Conservation (phyloP, 2,113 vertebrate genomes). For the Pipra filicauda region DNA sequence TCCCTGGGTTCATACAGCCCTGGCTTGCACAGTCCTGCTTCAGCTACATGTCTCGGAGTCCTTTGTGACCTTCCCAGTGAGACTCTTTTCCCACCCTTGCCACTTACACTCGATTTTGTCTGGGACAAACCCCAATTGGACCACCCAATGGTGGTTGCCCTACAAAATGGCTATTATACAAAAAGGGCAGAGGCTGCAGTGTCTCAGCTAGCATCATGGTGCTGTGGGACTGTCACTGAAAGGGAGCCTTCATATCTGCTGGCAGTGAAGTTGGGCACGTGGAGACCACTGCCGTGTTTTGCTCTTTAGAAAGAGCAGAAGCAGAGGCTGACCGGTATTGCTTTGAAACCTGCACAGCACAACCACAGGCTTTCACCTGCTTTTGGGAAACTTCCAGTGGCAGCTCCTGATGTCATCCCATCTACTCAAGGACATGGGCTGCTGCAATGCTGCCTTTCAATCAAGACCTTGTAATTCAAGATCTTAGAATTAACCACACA, state of each 20-base stretch:
- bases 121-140: not conserved
- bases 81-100: not conserved
- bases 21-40: not conserved
- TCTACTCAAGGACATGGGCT: not conserved
- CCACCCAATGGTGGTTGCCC: not conserved
- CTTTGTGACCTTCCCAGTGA: not conserved
- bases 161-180: not conserved
- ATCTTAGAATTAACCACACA: not conserved
- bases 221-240: not conserved
- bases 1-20: not conserved
- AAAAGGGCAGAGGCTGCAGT: not conserved
- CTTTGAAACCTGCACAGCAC: not conserved
- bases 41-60: accelerated
- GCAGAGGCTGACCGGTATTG: not conserved
- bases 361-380: not conserved
- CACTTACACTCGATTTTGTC: accelerated
- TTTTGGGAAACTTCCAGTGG: not conserved
- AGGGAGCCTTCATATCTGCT: not conserved
- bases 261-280: accelerated
- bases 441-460: not conserved
- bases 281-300: accelerated
- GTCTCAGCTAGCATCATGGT: not conserved
- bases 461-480: not conserved
- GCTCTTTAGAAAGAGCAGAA: not conserved
- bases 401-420: not conserved